Base-by-base conservation (phyloP, 2,797 vertebrate species). In the Alectoris magna region DNA sequence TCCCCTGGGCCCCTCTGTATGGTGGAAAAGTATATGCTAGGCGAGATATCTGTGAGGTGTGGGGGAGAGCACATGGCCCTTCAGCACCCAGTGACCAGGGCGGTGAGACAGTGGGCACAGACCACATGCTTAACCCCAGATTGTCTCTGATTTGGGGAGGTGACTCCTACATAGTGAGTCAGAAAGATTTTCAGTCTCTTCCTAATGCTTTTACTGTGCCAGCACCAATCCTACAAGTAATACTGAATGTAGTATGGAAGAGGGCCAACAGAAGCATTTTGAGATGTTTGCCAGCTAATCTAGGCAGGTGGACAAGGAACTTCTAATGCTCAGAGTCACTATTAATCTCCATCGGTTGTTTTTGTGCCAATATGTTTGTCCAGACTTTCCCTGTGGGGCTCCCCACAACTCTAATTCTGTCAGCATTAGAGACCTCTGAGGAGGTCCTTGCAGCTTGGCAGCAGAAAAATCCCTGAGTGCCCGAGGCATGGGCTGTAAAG, bases 81-180 rank as follows among this genome's bases (percentile, higher is more conserved):
- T 11, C 29, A 46, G 21, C 1, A 2, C 8, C 43, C 63, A 27
- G 49, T 62, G 55, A 5, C 26, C 36, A 8, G 27, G 14, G 7
- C 88, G 8, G 7, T 5, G 7, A 69, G 24, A n/a, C 31, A 34
- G 27, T 14, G 3, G 12, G 18, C 1, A 1, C 53, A 82, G 41
- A 68, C 8, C 21, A 51, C 43, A 6, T 2, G 0, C 23, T 87
- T 56, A 67, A 39, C 6, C 6, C 22, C 11, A n/a, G 21, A 34
- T 0, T 2, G 36, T 5, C 18, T 84, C 44, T 64, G 8, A 56
- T 63, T 39, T 70, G 43, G 8, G 6, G 13, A 44, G 18, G 12
- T 0, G 2, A 62, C 22, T 70, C n/a, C 56, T 34, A 56, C 11
- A 2, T 31, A n/a, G 27, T 0, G 2, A 63, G 5, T 59, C 12